Evolutionary conservation across 2,797 vertebrate genomes (phyloP).

Genomic region (Gadopsis bispinosus): DNA sequence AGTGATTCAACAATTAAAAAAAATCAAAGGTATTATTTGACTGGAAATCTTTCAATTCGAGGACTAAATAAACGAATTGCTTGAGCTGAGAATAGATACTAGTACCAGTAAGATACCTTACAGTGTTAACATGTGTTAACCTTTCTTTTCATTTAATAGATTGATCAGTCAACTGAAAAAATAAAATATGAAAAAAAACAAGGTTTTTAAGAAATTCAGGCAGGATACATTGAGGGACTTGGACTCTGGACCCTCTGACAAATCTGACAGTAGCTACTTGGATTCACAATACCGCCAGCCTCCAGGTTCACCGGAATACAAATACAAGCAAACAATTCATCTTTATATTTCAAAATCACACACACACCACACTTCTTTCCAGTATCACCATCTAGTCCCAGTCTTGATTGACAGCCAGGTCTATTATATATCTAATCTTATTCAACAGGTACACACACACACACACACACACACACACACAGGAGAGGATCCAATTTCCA

Average conservation of each 20-base stretch:
- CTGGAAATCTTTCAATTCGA: neutral
- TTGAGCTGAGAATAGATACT: neutral
- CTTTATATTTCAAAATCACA: slow-evolving; percentile 13
- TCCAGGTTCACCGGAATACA: slow-evolving; percentile 17
- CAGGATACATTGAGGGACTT: too few relatives aligned
- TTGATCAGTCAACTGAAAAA: too few relatives aligned
- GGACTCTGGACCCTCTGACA: too few relatives aligned
- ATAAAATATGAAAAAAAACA: too few relatives aligned
- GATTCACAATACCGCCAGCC: neutral
- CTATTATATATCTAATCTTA: slow-evolving; percentile 47
- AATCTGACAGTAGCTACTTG: slow-evolving; percentile 6
- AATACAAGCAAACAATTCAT: slow-evolving; percentile 17
- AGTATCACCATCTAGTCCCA: slow-evolving; percentile 28
- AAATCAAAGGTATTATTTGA: neutral
- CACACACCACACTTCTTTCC: slow-evolving; percentile 15
- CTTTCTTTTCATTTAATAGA: too few relatives aligned
- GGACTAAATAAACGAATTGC: neutral
- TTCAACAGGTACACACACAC: slow-evolving; percentile 28
- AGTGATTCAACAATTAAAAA: neutral
- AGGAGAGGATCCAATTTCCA: slow-evolving; percentile 71
- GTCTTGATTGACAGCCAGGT: slow-evolving; percentile 41
- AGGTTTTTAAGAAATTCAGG: too few relatives aligned
- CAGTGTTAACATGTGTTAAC: too few relatives aligned
- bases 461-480: slow-evolving; percentile 11
- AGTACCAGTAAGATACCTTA: neutral